These are phyloP conservation scores for Luehdorfia chinensis DNA, from an alignment of 1,140 invertebrate genomes.

Conservation along the genomic window DNA sequence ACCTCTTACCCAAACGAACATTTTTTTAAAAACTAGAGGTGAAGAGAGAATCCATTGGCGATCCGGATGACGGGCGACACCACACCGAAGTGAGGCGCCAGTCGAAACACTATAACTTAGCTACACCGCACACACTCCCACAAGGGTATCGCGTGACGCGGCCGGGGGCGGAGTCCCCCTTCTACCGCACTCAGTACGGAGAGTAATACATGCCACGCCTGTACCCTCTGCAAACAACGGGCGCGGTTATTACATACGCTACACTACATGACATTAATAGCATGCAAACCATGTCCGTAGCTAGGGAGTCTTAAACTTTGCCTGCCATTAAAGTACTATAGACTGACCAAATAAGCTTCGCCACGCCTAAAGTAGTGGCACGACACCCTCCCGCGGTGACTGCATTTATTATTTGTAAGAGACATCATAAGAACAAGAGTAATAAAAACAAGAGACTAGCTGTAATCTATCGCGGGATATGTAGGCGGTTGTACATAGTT, in stretches of 20 bases:
- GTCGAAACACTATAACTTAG: slow-evolving; percentile 22
- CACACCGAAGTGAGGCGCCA: slow-evolving; percentile 13
- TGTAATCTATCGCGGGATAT: no score
- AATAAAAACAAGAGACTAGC: no score
- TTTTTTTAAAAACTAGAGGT: slow-evolving; percentile 11
- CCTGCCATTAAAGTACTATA: no score
- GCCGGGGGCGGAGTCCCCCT: slow-evolving; percentile 37
- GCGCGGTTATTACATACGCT: slow-evolving; percentile 33
- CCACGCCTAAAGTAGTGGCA: no score
- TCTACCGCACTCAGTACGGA: slow-evolving; percentile 69
- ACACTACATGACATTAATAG: slow-evolving; percentile 11
- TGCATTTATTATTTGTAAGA: no score
- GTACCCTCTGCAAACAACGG: slow-evolving; percentile 61
- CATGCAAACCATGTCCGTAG: slow-evolving; percentile 16
- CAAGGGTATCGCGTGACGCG: slow-evolving; percentile 26
- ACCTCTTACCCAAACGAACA: slow-evolving; percentile 4
- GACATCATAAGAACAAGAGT: no score
- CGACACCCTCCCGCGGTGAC: no score
- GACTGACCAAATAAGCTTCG: no score
- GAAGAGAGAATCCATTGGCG: slow-evolving; percentile 24
- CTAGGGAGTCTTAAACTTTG: no score
- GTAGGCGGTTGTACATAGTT: no score
- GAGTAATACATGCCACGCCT: slow-evolving; percentile 60
- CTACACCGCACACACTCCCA: slow-evolving; percentile 35
- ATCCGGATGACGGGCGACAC: slow-evolving; percentile 8